These are phyloP conservation scores for Tinamus guttatus DNA, from an alignment of 2,113 vertebrate genomes.

Conservation along the genomic window DNA sequence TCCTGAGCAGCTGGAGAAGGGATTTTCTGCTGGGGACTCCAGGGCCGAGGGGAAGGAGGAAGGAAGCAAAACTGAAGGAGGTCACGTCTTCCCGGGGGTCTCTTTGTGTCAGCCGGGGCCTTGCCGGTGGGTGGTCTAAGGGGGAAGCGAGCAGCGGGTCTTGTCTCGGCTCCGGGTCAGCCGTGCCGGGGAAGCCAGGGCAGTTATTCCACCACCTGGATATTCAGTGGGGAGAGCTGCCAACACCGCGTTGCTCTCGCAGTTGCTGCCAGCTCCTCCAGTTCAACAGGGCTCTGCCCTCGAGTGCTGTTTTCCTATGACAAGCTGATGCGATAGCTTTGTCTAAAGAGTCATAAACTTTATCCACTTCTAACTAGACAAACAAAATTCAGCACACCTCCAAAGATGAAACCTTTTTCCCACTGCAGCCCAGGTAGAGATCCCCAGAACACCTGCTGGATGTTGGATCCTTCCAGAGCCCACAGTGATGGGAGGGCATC, in stretches of 20 bases:
- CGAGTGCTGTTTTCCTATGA: not conserved
- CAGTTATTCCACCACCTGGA: not conserved
- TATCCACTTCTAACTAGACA: not conserved
- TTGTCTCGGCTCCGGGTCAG: not conserved
- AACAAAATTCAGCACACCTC: not conserved
- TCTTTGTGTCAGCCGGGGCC: not conserved
- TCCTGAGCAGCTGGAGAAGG: fast-evolving
- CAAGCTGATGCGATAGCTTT: fast-evolving
- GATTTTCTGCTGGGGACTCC: constrained; percentile 24
- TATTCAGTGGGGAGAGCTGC: not conserved
- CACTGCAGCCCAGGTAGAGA: not conserved
- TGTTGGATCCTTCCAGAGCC: not conserved
- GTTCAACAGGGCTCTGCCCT: not conserved
- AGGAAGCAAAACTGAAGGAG: not conserved
- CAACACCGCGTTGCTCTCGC: not conserved
- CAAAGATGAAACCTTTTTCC: not conserved
- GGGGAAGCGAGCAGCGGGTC: not conserved
- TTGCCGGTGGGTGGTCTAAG: not conserved
- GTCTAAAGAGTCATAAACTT: not conserved
- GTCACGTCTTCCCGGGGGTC: not conserved
- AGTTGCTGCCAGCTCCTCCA: not conserved
- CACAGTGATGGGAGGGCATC: fast-evolving
- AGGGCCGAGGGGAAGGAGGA: not conserved
- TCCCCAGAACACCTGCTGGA: not conserved
- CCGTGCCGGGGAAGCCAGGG: not conserved